Percentiles rank a stretch among this genome's conserved stretches.
Conservation (phyloP, 2,888 invertebrate genomes). For the Gortyna flavago region DNA sequence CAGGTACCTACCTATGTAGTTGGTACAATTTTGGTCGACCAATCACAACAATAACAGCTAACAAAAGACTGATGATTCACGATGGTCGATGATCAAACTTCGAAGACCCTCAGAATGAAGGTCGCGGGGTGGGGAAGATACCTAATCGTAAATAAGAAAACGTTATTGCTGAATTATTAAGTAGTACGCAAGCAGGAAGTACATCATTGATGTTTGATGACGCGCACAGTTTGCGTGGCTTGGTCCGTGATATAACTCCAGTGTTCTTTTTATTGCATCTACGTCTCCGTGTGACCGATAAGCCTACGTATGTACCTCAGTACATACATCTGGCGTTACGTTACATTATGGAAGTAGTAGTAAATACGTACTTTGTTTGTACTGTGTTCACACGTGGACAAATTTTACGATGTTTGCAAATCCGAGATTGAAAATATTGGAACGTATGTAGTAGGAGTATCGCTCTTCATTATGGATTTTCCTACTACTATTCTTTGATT, state of each 20-base stretch:
- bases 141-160: constrained; percentile 8
- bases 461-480: background rate
- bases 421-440: constrained; percentile 22
- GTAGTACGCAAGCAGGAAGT: constrained; percentile 10
- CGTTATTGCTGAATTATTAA: constrained; percentile 16
- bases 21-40: background rate
- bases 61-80: background rate
- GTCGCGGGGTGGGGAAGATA: background rate
- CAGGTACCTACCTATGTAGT: background rate
- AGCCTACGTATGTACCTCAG: constrained; percentile 37
- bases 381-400: constrained; percentile 22
- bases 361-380: constrained; percentile 43
- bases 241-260: constrained; percentile 53
- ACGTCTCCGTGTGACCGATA: constrained; percentile 58
- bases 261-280: constrained; percentile 57
- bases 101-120: background rate
- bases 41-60: background rate
- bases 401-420: constrained; percentile 22
- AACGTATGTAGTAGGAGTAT: constrained; percentile 6
- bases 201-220: constrained; percentile 29
- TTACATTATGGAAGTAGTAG: constrained; percentile 47
- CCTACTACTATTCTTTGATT: background rate
- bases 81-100: background rate
- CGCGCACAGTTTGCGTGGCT: constrained; percentile 24
- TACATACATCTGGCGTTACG: constrained; percentile 53